Conservation (phyloP, 2,113 vertebrate species). For the Condylura cristata region DNA sequence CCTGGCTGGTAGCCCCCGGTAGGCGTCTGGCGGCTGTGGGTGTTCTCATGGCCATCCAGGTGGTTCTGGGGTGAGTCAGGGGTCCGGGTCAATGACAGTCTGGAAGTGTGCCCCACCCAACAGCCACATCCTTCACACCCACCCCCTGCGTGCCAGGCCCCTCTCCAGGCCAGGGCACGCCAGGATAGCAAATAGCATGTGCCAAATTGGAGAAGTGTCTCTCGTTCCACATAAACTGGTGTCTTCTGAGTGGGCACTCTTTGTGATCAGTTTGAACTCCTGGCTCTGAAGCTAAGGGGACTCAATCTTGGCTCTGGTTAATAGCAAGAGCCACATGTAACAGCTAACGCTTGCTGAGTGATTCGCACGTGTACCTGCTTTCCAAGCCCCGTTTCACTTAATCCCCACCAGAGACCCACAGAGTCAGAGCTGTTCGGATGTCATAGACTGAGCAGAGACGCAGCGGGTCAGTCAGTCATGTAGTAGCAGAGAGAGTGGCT, state of each 20-base stretch:
- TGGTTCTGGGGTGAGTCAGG: neutral
- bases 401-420: neutral
- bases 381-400: neutral
- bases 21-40: neutral
- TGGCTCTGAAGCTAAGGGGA: neutral
- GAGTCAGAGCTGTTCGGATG: neutral
- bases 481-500: no score
- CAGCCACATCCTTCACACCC: neutral
- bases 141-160: neutral
- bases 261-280: neutral
- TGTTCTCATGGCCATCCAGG: neutral
- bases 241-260: neutral
- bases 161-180: neutral
- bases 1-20: no score
- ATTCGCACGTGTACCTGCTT: neutral
- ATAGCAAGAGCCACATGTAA: neutral
- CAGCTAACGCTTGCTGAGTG: neutral
- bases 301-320: neutral
- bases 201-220: neutral
- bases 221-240: neutral
- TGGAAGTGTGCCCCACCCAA: neutral
- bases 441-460: neutral
- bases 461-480: neutral
- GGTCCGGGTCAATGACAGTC: neutral
- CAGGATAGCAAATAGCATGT: neutral